phyloP scores from a whole-genome alignment of 2,797 vertebrate genomes.

The Pampus argenteus region DNA sequence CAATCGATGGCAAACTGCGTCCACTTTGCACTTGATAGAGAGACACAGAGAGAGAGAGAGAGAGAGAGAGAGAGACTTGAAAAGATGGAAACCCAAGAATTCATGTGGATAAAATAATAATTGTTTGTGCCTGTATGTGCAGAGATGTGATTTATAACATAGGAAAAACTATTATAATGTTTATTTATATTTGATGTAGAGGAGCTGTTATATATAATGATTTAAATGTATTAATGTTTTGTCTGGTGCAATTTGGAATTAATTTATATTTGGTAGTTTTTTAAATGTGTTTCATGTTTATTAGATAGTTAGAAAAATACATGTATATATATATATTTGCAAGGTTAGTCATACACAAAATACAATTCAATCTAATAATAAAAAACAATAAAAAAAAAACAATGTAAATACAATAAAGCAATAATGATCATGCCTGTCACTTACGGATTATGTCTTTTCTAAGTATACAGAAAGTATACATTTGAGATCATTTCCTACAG shows the following conservation, averaged over 20 bases:
- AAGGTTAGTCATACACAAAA: not conserved
- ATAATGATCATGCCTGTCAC: not conserved
- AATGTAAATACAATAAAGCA: not conserved
- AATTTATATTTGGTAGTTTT: not conserved
- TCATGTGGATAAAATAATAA: not conserved
- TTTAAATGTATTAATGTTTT: not conserved
- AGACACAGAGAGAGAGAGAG: not conserved
- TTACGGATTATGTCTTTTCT: no score
- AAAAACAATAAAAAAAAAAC: not conserved
- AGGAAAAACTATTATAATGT: not conserved
- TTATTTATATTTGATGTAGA: not conserved
- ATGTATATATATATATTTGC: no score
- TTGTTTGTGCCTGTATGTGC: not conserved
- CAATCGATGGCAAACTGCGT: conserved; percentile 70
- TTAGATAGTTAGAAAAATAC: not conserved
- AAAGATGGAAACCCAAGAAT: not conserved
- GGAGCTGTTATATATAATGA: not conserved
- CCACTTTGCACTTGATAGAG: conserved; percentile 21
- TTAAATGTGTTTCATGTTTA: not conserved
- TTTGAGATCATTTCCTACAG: not conserved
- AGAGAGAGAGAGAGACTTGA: no score
- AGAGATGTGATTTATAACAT: not conserved
- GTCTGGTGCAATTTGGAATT: not conserved
- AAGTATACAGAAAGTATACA: not conserved
- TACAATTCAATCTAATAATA: not conserved